Evolutionary conservation across 2,888 invertebrate species (phyloP).

Genomic region (Apodemia zela): DNA sequence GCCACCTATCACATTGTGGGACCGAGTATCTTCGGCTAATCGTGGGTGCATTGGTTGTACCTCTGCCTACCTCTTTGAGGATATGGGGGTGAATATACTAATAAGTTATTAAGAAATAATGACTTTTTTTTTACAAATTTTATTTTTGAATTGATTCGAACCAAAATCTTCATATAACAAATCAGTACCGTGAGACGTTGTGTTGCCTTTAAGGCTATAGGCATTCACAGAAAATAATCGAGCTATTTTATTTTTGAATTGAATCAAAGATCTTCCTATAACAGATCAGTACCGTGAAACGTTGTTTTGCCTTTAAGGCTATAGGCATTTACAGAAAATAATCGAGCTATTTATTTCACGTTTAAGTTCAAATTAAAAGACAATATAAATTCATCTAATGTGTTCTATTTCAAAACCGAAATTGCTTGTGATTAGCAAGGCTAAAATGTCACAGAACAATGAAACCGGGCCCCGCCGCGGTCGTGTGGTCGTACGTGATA

Average conservation of each 20-base stretch:
- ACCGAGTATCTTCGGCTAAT: no score
- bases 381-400: slow-evolving; percentile 62
- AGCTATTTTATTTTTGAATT: not conserved
- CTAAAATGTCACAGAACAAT: slow-evolving; percentile 80
- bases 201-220: not conserved
- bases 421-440: slow-evolving; percentile 76
- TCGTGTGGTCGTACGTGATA: slow-evolving; percentile 73
- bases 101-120: no score
- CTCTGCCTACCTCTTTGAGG: no score
- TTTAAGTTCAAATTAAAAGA: slow-evolving; percentile 51
- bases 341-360: slow-evolving; percentile 9
- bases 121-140: no score
- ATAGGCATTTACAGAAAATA: not conserved
- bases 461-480: slow-evolving; percentile 47
- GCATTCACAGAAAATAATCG: slow-evolving; percentile 1
- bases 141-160: no score
- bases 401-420: slow-evolving; percentile 69
- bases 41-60: no score
- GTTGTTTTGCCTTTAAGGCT: not conserved
- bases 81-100: no score
- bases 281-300: no score
- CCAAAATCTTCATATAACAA: no score
- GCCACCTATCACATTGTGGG: no score
- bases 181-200: no score
- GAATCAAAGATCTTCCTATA: no score